phyloP scores from a whole-genome alignment of 2,888 invertebrate species.

The Ennomos fuscantarius region DNA sequence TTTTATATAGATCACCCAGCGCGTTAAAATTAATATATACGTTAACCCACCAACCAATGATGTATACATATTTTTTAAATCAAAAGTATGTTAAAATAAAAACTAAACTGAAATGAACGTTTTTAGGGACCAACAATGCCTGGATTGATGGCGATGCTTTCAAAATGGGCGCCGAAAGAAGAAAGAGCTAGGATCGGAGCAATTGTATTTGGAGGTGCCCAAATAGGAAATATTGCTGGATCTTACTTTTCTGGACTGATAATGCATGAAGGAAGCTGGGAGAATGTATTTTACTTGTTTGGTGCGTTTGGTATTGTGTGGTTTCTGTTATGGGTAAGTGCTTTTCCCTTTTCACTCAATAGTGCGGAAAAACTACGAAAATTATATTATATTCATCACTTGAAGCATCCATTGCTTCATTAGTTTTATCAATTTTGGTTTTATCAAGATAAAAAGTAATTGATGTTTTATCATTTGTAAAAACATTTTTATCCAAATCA shows the following conservation, averaged over 20 bases:
- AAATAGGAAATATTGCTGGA: slow-evolving; percentile 84
- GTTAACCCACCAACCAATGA: too few relatives aligned
- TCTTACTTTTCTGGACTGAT: slow-evolving; percentile 81
- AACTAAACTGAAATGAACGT: background rate
- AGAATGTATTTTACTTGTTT: slow-evolving; percentile 85
- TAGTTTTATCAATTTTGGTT: too few relatives aligned
- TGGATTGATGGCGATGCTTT: slow-evolving; percentile 86
- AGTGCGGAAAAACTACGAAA: too few relatives aligned
- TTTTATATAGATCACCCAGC: too few relatives aligned
- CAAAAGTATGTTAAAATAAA: too few relatives aligned
- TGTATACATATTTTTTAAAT: too few relatives aligned
- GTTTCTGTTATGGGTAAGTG: slow-evolving; percentile 80
- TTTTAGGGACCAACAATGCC: slow-evolving; percentile 86
- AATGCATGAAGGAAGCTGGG: slow-evolving; percentile 81
- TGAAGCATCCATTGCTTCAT: too few relatives aligned
- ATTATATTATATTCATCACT: too few relatives aligned
- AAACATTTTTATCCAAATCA: too few relatives aligned
- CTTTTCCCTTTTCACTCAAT: background rate
- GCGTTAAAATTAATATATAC: too few relatives aligned
- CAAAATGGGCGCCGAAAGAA: slow-evolving; percentile 85
- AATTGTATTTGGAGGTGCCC: slow-evolving; percentile 85
- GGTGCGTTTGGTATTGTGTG: slow-evolving; percentile 81
- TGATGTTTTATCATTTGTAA: too few relatives aligned
- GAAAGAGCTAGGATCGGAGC: slow-evolving; percentile 85
- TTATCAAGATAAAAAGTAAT: too few relatives aligned